Evolutionary conservation across 1,140 invertebrate genomes (phyloP).

Genomic region (Probaryconus sp.): DNA sequence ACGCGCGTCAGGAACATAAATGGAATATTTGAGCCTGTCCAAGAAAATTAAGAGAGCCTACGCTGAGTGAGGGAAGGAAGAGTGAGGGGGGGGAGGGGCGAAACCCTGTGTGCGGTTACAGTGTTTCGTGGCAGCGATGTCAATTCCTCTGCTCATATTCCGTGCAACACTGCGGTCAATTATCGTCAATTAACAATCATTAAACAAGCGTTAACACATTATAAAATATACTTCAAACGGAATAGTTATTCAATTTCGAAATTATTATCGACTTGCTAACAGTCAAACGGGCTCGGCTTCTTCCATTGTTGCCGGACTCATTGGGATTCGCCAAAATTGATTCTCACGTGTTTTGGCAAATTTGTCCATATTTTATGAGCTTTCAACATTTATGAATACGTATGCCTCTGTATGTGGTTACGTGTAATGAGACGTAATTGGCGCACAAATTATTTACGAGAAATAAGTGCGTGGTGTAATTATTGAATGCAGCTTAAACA

Average conservation of each 20-base stretch:
- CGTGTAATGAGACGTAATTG: too few relatives aligned
- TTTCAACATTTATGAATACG: too few relatives aligned
- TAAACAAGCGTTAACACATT: slow-evolving; percentile 28
- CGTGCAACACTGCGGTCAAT: slow-evolving; percentile 42
- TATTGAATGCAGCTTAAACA: too few relatives aligned
- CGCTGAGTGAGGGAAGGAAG: neutral
- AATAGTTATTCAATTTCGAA: neutral
- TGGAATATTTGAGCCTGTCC: slow-evolving; percentile 51
- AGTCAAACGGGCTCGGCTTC: too few relatives aligned
- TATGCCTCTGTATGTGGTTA: too few relatives aligned
- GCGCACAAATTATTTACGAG: too few relatives aligned
- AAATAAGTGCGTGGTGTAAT: too few relatives aligned
- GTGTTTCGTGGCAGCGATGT: slow-evolving; percentile 16
- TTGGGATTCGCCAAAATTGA: too few relatives aligned
- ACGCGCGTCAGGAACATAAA: slow-evolving; percentile 46
- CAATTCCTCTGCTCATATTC: slow-evolving; percentile 24
- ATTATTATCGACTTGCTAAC: too few relatives aligned
- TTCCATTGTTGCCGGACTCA: too few relatives aligned
- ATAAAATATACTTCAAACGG: neutral
- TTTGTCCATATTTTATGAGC: too few relatives aligned
- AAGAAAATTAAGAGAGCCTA: slow-evolving; percentile 53
- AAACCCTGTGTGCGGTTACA: slow-evolving; percentile 8
- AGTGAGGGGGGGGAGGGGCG: slow-evolving; percentile 7
- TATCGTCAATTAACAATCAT: slow-evolving; percentile 40
- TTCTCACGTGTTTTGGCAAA: too few relatives aligned